Conservation (phyloP, 2,888 invertebrate species). For the Panorpa germanica region DNA sequence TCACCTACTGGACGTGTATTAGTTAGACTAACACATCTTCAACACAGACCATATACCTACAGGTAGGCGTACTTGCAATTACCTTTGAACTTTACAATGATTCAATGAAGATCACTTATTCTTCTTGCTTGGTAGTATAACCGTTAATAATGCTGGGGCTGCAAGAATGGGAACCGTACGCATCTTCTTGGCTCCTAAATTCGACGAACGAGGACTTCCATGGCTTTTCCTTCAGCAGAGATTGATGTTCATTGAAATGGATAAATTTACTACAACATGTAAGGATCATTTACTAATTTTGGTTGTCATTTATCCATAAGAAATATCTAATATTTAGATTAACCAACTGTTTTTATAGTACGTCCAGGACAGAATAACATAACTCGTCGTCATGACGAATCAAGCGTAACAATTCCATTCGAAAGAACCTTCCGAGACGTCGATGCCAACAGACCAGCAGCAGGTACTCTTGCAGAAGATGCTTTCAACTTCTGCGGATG, state of each 20-base stretch:
- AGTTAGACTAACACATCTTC: slow-evolving; percentile 8
- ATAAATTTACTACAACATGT: slow-evolving; percentile 45
- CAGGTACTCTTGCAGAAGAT: slow-evolving; percentile 16
- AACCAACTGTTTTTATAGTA: slow-evolving; percentile 22
- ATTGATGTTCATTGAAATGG: slow-evolving; percentile 51
- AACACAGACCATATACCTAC: slow-evolving; percentile 7
- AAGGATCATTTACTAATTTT: too few relatives aligned
- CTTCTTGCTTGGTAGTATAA: too few relatives aligned
- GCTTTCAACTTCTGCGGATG: slow-evolving; percentile 42
- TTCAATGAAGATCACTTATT: too few relatives aligned
- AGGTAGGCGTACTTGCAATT: too few relatives aligned
- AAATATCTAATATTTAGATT: too few relatives aligned
- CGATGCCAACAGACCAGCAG: slow-evolving; percentile 24
- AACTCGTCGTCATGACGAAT: slow-evolving; percentile 29
- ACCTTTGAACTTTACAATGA: too few relatives aligned
- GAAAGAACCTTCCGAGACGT: slow-evolving; percentile 37
- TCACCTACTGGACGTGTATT: slow-evolving; percentile 13
- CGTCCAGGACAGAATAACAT: slow-evolving; percentile 29
- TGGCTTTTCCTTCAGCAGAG: slow-evolving; percentile 43
- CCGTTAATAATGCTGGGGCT: slow-evolving; percentile 16
- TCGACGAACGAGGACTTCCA: slow-evolving; percentile 43
- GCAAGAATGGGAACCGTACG: slow-evolving; percentile 37
- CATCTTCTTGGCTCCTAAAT: slow-evolving; percentile 48
- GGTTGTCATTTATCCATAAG: too few relatives aligned
- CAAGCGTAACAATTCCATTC: slow-evolving; percentile 39